Percentiles rank a stretch among this genome's conserved stretches.
Evolutionary conservation across 1,140 invertebrate genomes (phyloP).

Genomic region (Microplitis mediator): DNA sequence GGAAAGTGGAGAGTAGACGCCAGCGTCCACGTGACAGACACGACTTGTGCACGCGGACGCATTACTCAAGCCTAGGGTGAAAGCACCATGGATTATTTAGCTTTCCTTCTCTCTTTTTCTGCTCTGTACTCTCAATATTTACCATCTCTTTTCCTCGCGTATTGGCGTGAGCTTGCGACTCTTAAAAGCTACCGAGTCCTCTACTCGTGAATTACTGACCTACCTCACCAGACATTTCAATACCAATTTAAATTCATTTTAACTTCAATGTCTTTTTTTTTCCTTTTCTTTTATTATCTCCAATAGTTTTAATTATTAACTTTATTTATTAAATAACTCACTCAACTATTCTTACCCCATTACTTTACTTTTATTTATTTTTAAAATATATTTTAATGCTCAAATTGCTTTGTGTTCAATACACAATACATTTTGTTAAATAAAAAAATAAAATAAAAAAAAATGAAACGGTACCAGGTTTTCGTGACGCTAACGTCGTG

Average conservation of each 20-base stretch:
- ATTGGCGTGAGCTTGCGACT: not conserved
- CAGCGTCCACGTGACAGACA: constrained; percentile 9
- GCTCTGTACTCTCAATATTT: no score
- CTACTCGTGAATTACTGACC: constrained; percentile 4
- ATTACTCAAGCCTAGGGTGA: constrained; percentile 8
- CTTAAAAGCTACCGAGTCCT: constrained; percentile 1
- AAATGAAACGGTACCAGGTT: not conserved
- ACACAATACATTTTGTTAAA: no score
- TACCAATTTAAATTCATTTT: no score
- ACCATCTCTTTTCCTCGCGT: not conserved
- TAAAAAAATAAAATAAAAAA: not conserved
- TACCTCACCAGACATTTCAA: not conserved
- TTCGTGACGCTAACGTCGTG: not conserved
- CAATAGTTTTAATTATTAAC: no score
- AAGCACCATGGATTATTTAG: not conserved
- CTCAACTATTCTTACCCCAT: no score
- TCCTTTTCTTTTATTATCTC: no score
- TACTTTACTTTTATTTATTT: no score
- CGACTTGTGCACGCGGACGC: constrained; percentile 12
- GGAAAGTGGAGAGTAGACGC: not conserved
- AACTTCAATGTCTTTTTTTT: no score
- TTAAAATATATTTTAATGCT: no score
- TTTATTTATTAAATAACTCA: no score
- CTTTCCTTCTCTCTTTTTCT: no score
- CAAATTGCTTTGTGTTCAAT: no score